phyloP scores from a whole-genome alignment of 2,888 invertebrate species.

The Halictus ligatus region DNA sequence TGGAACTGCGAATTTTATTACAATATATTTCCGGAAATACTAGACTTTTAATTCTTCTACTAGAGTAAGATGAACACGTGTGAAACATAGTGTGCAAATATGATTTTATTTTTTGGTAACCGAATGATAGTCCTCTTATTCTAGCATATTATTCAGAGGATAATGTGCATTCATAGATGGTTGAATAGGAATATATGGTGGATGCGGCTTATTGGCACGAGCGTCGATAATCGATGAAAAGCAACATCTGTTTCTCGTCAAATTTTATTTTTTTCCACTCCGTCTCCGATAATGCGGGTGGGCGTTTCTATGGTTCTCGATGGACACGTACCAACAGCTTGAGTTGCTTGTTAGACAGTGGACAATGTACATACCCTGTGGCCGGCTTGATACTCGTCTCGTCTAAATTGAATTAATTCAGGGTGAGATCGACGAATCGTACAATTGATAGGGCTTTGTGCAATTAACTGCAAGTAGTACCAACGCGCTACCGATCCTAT shows the following conservation, averaged over 20 bases:
- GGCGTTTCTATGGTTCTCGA: conserved; percentile 52
- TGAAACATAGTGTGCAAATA: no score
- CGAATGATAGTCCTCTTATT: no score
- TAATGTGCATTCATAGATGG: not conserved
- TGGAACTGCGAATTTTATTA: no score
- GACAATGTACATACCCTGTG: conserved; percentile 18
- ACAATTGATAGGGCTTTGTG: conserved; percentile 46
- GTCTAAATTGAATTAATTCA: conserved; percentile 49
- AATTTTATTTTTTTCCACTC: conserved; percentile 22
- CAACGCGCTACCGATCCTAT: conserved; percentile 41
- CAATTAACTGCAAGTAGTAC: conserved; percentile 57
- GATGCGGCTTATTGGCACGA: conserved; percentile 27
- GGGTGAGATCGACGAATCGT: conserved; percentile 47
- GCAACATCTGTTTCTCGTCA: conserved; percentile 61
- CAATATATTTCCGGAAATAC: no score
- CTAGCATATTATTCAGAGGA: not conserved
- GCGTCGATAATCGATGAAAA: conserved; percentile 45
- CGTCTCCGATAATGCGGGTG: conserved; percentile 55
- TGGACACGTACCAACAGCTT: not conserved
- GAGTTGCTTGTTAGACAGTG: conserved; percentile 38
- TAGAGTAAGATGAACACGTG: no score
- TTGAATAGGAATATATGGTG: not conserved
- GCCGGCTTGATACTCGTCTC: not conserved
- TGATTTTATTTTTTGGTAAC: not conserved
- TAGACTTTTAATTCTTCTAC: no score